Conservation (phyloP, 1,140 invertebrate genomes). For the Lucilia cuprina region DNA sequence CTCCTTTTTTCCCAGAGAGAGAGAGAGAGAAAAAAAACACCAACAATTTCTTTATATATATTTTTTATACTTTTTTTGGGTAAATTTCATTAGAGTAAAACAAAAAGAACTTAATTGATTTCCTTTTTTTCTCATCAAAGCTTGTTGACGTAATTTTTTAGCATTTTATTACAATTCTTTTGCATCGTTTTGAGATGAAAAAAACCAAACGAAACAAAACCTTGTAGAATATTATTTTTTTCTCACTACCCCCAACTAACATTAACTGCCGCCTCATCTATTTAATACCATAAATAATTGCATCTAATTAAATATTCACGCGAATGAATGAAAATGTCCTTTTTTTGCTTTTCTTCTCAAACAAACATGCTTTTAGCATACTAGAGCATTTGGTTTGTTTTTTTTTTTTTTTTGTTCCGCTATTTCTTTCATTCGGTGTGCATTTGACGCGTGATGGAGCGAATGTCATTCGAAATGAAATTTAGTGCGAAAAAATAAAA, state of each 20-base stretch:
- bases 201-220: conserved; percentile 18
- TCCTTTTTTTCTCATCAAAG: conserved; percentile 40
- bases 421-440: conserved; percentile 40
- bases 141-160: conserved; percentile 54
- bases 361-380: conserved; percentile 4
- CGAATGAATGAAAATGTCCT: conserved; percentile 60
- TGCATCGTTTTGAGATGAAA: background rate
- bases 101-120: conserved; percentile 32
- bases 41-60: background rate
- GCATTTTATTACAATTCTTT: conserved; percentile 61
- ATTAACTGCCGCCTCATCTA: conserved; percentile 63
- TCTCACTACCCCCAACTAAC: conserved; percentile 41
- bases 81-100: conserved; percentile 40
- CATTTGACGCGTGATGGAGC: conserved; percentile 62
- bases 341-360: conserved; percentile 44
- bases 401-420: background rate
- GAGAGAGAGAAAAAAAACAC: background rate
- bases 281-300: conserved; percentile 63
- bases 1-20: conserved; percentile 39
- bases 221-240: background rate
- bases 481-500: conserved; percentile 50
- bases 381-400: background rate
- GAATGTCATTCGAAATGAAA: conserved; percentile 63
- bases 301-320: conserved; percentile 63
- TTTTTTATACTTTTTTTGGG: conserved; percentile 22